phyloP scores from a whole-genome alignment of 2,797 vertebrate genomes.

The Odontamblyopus rebecca region DNA sequence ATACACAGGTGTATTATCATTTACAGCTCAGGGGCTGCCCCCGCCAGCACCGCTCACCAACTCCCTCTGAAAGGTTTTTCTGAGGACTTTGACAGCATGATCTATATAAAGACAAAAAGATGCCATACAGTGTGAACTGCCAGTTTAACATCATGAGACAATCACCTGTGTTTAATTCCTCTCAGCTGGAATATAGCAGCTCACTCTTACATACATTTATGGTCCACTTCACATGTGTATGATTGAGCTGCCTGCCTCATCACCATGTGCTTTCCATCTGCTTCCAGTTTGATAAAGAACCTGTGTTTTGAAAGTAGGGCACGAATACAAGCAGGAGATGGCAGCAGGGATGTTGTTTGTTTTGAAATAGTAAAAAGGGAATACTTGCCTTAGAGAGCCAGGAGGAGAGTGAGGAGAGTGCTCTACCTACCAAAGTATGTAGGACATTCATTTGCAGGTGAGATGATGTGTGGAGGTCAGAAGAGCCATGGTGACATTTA shows the following conservation, averaged over 20 bases:
- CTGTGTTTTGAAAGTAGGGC: slow-evolving; percentile 17
- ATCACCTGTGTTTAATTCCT: slow-evolving; percentile 26
- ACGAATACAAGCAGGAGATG: neutral
- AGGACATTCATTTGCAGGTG: slow-evolving; percentile 48
- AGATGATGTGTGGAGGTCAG: slow-evolving; percentile 49
- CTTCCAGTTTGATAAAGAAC: slow-evolving; percentile 22
- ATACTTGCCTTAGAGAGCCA: slow-evolving; percentile 20
- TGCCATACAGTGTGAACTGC: neutral
- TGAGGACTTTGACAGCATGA: slow-evolving; percentile 17
- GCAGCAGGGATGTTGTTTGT: slow-evolving; percentile 5
- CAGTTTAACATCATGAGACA: slow-evolving; percentile 16
- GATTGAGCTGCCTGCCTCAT: slow-evolving; percentile 20
- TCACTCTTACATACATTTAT: slow-evolving; percentile 47
- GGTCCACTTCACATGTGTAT: slow-evolving; percentile 36
- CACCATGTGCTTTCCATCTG: slow-evolving; percentile 31
- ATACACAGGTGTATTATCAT: slow-evolving; percentile 34
- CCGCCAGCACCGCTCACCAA: neutral
- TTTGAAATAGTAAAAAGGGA: slow-evolving; percentile 15
- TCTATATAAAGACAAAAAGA: slow-evolving; percentile 15
- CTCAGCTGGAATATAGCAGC: slow-evolving; percentile 26
- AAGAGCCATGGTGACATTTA: slow-evolving; percentile 33
- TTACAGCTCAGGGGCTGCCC: slow-evolving; percentile 34
- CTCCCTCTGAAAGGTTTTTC: neutral
- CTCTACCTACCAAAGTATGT: slow-evolving; percentile 2
- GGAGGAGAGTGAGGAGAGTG: slow-evolving; percentile 2